Evolutionary conservation across 2,797 vertebrate species (phyloP).

Genomic region (Glossophaga mutica): DNA sequence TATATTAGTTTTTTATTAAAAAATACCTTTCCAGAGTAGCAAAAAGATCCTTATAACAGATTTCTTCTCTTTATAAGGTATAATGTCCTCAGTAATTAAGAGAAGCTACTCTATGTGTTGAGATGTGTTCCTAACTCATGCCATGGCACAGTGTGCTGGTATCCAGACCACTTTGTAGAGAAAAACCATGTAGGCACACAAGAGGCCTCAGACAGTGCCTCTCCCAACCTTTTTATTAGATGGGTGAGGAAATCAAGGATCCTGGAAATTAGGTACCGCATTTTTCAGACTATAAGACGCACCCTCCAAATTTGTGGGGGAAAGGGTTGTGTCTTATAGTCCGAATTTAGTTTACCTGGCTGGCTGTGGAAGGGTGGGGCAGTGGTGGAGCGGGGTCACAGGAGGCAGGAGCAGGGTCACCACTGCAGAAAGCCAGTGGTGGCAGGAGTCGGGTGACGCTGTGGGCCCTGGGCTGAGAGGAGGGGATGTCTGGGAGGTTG

Average conservation of each 20-base stretch:
- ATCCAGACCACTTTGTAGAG: background rate
- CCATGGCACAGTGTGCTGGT: fast-evolving
- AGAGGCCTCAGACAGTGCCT: background rate
- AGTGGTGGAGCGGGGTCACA: too few relatives aligned
- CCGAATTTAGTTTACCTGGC: too few relatives aligned
- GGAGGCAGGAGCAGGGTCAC: too few relatives aligned
- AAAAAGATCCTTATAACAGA: background rate
- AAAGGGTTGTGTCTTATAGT: too few relatives aligned
- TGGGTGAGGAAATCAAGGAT: background rate
- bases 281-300: too few relatives aligned
- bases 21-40: background rate
- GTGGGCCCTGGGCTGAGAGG: too few relatives aligned
- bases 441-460: too few relatives aligned
- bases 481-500: too few relatives aligned
- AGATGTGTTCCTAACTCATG: background rate
- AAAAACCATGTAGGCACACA: background rate
- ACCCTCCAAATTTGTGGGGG: too few relatives aligned
- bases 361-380: too few relatives aligned
- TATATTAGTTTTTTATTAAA: background rate
- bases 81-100: background rate
- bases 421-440: too few relatives aligned
- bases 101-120: background rate
- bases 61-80: background rate
- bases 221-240: background rate
- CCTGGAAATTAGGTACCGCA: background rate